Percentiles rank a stretch among this genome's conserved stretches.
phyloP scores from a whole-genome alignment of 2,888 invertebrate species.

The Gymnoscelis rufifasciata region DNA sequence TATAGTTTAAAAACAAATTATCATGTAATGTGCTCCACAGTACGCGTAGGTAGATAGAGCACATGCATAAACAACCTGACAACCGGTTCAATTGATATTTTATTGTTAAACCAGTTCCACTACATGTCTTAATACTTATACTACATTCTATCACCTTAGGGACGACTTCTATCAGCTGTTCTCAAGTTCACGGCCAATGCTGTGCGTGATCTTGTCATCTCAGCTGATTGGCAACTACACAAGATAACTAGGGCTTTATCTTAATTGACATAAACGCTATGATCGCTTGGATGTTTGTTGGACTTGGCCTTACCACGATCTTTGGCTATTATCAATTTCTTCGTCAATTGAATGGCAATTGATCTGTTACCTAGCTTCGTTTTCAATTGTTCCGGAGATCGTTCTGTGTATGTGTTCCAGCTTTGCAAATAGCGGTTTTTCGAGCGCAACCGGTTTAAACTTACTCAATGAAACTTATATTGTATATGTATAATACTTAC shows the following conservation, averaged over 20 bases:
- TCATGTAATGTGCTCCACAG: too few species aligned
- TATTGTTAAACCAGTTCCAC: not conserved
- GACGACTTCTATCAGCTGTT: slow-evolving; percentile 18
- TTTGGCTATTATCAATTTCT: slow-evolving; percentile 27
- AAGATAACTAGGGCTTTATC: slow-evolving; percentile 7
- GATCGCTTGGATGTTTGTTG: slow-evolving; percentile 8
- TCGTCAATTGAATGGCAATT: slow-evolving; percentile 33
- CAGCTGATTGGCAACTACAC: slow-evolving; percentile 30
- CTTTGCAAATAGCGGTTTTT: too few species aligned
- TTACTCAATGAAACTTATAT: too few species aligned
- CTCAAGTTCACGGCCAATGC: slow-evolving; percentile 39
- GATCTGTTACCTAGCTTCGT: slow-evolving; percentile 24
- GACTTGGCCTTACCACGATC: slow-evolving; percentile 19
- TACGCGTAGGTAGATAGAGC: too few species aligned
- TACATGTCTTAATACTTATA: not conserved
- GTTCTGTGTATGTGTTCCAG: too few species aligned
- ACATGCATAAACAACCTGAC: slow-evolving; percentile 1
- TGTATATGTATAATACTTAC: too few species aligned
- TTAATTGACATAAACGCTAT: slow-evolving; percentile 4
- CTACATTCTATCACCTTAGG: not conserved
- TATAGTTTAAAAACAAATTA: too few species aligned
- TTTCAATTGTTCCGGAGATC: not conserved
- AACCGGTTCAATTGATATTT: slow-evolving; percentile 8
- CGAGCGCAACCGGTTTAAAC: too few species aligned
- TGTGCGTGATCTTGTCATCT: slow-evolving; percentile 42